Base-by-base conservation (phyloP, 2,113 vertebrate genomes). In the Ophthalmolycus amberensis region DNA sequence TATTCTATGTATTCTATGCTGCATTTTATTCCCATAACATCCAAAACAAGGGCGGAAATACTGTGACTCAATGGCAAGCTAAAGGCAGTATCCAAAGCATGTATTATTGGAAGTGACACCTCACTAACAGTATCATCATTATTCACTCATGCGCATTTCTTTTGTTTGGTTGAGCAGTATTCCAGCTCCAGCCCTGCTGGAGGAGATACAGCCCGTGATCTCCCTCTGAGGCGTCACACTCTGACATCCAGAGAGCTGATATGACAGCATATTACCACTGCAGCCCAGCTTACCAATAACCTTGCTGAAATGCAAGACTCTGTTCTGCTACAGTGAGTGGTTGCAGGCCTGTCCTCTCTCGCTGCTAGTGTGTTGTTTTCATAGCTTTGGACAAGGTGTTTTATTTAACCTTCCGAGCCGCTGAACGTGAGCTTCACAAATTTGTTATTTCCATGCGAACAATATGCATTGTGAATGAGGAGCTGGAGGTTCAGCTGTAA, bases 121-220 rank as follows among this genome's bases (percentile, higher is more conserved):
- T 88, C 72, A 6, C 88, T 78, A 88, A 91, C 84, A 89, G 74
- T 85, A 86, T 90, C 85, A 85, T 84, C 85, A 88, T 89, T 91
- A 91, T 89, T 89, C 85, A 77, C 80, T 87, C 72, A 56, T 85
- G 85, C 54, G 11, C 40, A 71, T 94, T 90, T 88, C 77, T 90
- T 90, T 87, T 90, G 86, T 91, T 89, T 90, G 89, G 86, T 79
- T 88, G 91, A 90, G 71, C 86, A 88, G 79, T 22, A 68, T 79
- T 90, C 81, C 67, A 52, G 81, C 71, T 70, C 69, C 78, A 75
- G 88, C 79, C 12, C 46, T 54, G 70, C 90, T 86, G 82, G 67
- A 84, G 83, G 85, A 83, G 70, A 85, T 83, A 38, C 70, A 78
- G 83, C 64, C 80, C 16, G 10, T 42, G 75, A 85, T 89, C 82